A percentile compares a stretch with the other conserved stretches of the same genome.
Conservation (phyloP, 2,888 invertebrate genomes). For the Torymus aiolomorphi region DNA sequence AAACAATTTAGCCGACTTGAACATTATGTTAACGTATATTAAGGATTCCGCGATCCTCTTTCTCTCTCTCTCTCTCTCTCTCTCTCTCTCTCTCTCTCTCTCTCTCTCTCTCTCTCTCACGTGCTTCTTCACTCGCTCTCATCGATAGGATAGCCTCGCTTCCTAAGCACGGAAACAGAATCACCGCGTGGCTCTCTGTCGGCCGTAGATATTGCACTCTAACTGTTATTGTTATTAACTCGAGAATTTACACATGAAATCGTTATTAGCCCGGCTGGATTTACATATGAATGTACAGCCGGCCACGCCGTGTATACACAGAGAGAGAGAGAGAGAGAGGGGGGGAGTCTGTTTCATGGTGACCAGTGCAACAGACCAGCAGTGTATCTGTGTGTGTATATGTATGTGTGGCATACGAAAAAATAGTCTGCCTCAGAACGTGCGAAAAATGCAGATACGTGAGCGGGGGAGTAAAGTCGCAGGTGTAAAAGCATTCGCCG, state of each 20-base stretch:
- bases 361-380: neutral
- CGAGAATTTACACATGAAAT: constrained; percentile 62
- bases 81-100: neutral
- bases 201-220: constrained; percentile 58
- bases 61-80: neutral
- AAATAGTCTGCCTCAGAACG: constrained; percentile 42
- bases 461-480: neutral
- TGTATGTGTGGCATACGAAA: constrained; percentile 39
- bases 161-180: constrained; percentile 1
- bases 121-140: too few species aligned
- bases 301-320: neutral
- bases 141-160: neutral
- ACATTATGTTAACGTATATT: neutral
- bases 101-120: too few species aligned
- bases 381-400: neutral
- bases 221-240: constrained; percentile 63
- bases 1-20: constrained; percentile 17
- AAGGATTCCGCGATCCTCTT: neutral
- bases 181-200: constrained; percentile 12
- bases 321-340: too few species aligned
- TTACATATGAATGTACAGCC: constrained; percentile 43
- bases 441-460: constrained; percentile 54
- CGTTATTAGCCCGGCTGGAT: constrained; percentile 32
- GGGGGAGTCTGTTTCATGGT: constrained; percentile 1
- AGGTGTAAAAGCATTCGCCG: constrained; percentile 22